Percentiles rank a stretch among this genome's conserved stretches.
Conservation (phyloP, 2,888 invertebrate species). For the Syrista parreyssii region DNA sequence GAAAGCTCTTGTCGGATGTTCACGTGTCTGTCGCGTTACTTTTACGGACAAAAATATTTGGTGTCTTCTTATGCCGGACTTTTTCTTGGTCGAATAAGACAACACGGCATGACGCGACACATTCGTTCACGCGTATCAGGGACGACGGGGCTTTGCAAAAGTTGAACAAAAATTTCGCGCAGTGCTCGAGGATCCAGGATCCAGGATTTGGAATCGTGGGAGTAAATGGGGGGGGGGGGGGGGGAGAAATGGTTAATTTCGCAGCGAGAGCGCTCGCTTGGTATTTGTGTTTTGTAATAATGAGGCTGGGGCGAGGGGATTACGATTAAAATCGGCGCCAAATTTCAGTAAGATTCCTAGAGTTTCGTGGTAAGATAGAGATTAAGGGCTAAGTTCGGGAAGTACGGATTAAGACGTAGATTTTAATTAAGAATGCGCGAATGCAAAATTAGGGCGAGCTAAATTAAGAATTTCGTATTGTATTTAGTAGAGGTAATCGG, state of each 20-base stretch:
- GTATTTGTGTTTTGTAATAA: neutral
- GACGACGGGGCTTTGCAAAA: neutral
- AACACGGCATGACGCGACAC: neutral
- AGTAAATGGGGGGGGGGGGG: too few species aligned
- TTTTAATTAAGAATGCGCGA: slow-evolving; percentile 1
- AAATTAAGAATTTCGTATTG: slow-evolving; percentile 41
- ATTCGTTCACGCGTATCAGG: neutral
- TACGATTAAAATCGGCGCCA: neutral
- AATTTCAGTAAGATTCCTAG: slow-evolving; percentile 3
- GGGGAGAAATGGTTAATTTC: neutral
- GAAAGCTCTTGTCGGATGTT: neutral
- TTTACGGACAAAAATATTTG: neutral
- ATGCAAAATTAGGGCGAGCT: slow-evolving; percentile 13
- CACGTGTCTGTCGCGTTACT: neutral
- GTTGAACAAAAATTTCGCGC: neutral
- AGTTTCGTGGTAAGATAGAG: slow-evolving; percentile 2
- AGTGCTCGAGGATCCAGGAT: neutral
- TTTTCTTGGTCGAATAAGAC: neutral
- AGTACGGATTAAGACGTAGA: slow-evolving; percentile 12
- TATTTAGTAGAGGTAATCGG: slow-evolving; percentile 42
- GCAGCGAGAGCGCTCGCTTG: neutral
- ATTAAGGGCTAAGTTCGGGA: slow-evolving; percentile 20
- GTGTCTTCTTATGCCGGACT: neutral
- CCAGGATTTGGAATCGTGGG: neutral
- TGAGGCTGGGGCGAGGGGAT: neutral